phyloP scores from a whole-genome alignment of 2,888 invertebrate species.

The Arctia plantaginis region DNA sequence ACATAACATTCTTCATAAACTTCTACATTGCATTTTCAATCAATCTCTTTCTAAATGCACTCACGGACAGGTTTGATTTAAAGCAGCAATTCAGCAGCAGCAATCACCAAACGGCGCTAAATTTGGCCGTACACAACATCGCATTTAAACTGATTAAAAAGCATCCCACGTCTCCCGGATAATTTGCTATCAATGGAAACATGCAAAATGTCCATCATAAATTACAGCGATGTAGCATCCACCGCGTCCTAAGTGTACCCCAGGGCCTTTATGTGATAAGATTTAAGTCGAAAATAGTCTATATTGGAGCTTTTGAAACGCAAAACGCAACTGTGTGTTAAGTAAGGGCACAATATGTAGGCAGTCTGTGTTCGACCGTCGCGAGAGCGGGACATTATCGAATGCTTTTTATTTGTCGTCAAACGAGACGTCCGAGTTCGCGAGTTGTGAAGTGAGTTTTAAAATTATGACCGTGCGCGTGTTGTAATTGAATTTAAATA shows the following conservation, averaged over 20 bases:
- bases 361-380: constrained; percentile 66
- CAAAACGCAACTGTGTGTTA: constrained; percentile 52
- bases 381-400: constrained; percentile 52
- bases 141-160: constrained; percentile 46
- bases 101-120: constrained; percentile 45
- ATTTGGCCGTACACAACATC: constrained; percentile 42
- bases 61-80: constrained; percentile 13
- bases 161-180: constrained; percentile 50
- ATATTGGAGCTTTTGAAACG: constrained; percentile 44
- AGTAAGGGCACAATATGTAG: constrained; percentile 53
- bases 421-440: constrained; percentile 55
- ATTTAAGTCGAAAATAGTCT: constrained; percentile 54
- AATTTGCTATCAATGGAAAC: constrained; percentile 54
- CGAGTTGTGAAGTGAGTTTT: constrained; percentile 62
- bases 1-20: not conserved
- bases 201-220: constrained; percentile 54
- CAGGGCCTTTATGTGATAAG: constrained; percentile 37
- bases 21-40: not conserved
- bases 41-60: not conserved
- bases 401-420: constrained; percentile 41
- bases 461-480: constrained; percentile 63
- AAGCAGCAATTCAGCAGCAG: constrained; percentile 38
- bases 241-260: constrained; percentile 9
- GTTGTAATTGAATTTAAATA: constrained; percentile 48
- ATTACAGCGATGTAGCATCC: constrained; percentile 38